Evolutionary conservation across 2,797 vertebrate genomes (phyloP), one percentile per base, ranked within the genome.

Genomic region (Gastrophryne carolinensis): DNA sequence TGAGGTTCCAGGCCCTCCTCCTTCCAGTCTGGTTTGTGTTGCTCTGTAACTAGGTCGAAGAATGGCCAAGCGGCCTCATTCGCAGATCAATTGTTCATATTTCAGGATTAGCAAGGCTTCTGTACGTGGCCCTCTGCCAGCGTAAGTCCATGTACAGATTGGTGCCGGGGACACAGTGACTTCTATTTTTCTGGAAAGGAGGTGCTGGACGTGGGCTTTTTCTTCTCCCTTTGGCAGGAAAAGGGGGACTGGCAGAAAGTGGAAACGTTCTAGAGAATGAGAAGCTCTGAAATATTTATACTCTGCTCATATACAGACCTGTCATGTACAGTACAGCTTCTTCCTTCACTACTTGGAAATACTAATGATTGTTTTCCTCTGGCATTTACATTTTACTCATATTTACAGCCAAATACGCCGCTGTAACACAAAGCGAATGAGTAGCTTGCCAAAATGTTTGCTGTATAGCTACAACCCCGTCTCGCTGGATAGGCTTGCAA

Each of bases 1-100:
- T n/a, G 39, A 9, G 27, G 19, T 44, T 21, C 50, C 56, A 9
- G 27, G 19, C 44, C 56, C 35, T 24, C 3, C 15, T 11, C 41
- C 44, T 68, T 41, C 47, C 8, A 12, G 30, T 56, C 35, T 34
- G 39, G 49, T 34, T 27, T 11, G 19, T 19, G 53, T 34, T 52
- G 41, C 57, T 37, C 37, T 24, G 39, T 71, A 62, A 72, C 57
- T 72, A 53, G 57, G 69, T 62, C 69, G 53, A 52, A 72, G 29
- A 68, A 39, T 39, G 23, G 19, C 15, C 39, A 37, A 41, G 7
- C 47, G 1, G 41, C 41, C 41, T 35, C 56, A 2, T 27, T 47
- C 17, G 26, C 37, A 34, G 27, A 60, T 61, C 69, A 50, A 19
- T 72, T 72, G 44, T 62, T 72, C 44, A 72, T 62, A 62, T 52